Conservation (phyloP, 2,888 invertebrate genomes). For the Caenorhabditis sulstoni region DNA sequence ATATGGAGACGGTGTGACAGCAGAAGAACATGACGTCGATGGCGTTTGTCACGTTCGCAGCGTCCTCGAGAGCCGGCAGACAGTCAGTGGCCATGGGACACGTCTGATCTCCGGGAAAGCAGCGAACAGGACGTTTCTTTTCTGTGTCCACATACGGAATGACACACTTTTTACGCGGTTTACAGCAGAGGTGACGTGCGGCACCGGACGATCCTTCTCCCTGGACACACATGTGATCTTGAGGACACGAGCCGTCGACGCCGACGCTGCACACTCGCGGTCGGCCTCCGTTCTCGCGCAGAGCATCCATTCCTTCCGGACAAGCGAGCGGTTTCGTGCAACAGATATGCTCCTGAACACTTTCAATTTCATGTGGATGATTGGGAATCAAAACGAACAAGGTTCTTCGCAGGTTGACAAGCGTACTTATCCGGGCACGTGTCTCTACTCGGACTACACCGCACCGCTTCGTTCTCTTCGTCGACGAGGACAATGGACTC, state of each 20-base stretch:
- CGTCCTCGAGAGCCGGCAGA: constrained; percentile 68
- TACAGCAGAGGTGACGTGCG: constrained; percentile 67
- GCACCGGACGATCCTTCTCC: constrained; percentile 56
- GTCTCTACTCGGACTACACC: constrained; percentile 37
- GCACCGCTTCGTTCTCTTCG: constrained; percentile 44
- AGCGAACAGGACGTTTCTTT: constrained; percentile 64
- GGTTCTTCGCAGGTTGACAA: constrained; percentile 71
- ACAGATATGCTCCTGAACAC: constrained; percentile 63
- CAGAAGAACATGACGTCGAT: constrained; percentile 71
- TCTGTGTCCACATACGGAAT: constrained; percentile 66
- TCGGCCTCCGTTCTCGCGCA: constrained; percentile 68
- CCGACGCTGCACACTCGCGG: constrained; percentile 68
- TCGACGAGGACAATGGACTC: constrained; percentile 62
- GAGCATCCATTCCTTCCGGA: constrained; percentile 68
- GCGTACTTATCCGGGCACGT: constrained; percentile 67
- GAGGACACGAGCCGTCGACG: constrained; percentile 68
- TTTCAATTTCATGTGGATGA: not conserved
- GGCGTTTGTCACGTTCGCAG: constrained; percentile 61
- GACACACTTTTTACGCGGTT: constrained; percentile 67
- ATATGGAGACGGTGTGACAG: constrained; percentile 71
- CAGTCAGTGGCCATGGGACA: constrained; percentile 68
- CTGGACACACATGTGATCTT: constrained; percentile 68
- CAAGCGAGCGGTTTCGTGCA: constrained; percentile 70
- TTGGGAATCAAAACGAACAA: constrained; percentile 53
- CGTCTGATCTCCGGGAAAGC: constrained; percentile 68